phyloP scores from a whole-genome alignment of 64 coral and sea anemone species.

The Montipora foliosa region DNA sequence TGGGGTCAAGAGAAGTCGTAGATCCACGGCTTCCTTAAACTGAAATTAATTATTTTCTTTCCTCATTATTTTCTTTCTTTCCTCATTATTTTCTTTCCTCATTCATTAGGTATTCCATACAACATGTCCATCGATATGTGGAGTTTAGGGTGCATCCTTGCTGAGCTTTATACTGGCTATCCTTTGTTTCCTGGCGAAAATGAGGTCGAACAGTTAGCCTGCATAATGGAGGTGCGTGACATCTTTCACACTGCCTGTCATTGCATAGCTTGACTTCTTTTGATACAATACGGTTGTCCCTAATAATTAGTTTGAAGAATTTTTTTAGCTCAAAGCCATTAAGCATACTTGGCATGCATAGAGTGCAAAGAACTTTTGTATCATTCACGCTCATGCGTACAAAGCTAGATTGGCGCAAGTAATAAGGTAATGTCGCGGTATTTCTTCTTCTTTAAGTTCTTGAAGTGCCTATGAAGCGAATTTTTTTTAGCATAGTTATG shows the following conservation, averaged over 20 bases:
- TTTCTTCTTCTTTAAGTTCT: no score
- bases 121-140: conserved; percentile 98
- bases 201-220: conserved; percentile 96
- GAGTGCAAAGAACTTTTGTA: no score
- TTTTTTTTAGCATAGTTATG: no score
- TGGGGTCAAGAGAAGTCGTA: no score
- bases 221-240: conserved; percentile 95
- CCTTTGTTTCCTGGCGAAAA: conserved; percentile 98
- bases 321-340: no score
- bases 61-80: neutral
- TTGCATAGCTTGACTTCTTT: neutral
- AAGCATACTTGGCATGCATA: no score
- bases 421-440: no score
- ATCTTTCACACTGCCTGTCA: neutral
- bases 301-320: no score
- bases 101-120: conserved; percentile 93
- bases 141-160: conserved; percentile 98
- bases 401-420: no score
- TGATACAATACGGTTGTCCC: no score
- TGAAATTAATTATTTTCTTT: neutral
- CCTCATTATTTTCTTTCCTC: neutral
- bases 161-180: conserved; percentile 96
- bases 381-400: no score
- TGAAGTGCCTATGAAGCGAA: no score
- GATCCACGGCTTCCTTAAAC: neutral